These are phyloP conservation scores for Chloroceryle aenea DNA, from an alignment of 2,113 vertebrate genomes.

Conservation along the genomic window DNA sequence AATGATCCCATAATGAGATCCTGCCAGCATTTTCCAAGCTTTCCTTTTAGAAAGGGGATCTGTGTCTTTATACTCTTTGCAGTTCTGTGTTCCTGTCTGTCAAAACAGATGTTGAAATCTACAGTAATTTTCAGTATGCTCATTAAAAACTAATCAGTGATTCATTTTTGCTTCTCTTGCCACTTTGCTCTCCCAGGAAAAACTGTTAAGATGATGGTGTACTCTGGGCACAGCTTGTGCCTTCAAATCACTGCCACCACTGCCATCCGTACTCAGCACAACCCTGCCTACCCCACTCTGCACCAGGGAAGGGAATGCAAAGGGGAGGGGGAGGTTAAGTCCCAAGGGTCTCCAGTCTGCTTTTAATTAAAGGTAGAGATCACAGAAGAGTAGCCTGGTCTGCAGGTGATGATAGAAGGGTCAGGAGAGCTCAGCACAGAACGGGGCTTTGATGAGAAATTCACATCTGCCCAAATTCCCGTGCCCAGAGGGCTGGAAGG, in stretches of 20 bases:
- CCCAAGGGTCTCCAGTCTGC: neutral
- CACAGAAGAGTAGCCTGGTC: neutral
- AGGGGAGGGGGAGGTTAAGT: accelerated
- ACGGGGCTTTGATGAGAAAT: neutral
- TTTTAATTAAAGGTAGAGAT: neutral
- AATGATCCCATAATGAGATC: neutral
- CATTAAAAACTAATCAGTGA: neutral
- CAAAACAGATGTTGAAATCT: conserved; percentile 4
- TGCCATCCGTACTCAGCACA: neutral
- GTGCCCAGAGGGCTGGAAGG: neutral
- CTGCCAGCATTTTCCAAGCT: neutral
- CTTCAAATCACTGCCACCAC: neutral
- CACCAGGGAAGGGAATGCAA: accelerated
- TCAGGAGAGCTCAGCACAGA: neutral
- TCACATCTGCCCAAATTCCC: neutral
- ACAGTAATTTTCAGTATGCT: neutral
- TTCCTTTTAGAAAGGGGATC: neutral
- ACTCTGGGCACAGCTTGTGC: neutral
- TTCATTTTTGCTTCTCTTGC: neutral
- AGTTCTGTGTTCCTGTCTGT: neutral
- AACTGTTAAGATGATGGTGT: accelerated
- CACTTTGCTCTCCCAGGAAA: neutral
- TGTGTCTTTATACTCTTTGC: neutral
- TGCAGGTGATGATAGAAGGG: neutral
- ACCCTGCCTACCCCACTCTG: neutral